Conservation (phyloP, 2,797 vertebrate genomes). For the Molossus alvarezi region DNA sequence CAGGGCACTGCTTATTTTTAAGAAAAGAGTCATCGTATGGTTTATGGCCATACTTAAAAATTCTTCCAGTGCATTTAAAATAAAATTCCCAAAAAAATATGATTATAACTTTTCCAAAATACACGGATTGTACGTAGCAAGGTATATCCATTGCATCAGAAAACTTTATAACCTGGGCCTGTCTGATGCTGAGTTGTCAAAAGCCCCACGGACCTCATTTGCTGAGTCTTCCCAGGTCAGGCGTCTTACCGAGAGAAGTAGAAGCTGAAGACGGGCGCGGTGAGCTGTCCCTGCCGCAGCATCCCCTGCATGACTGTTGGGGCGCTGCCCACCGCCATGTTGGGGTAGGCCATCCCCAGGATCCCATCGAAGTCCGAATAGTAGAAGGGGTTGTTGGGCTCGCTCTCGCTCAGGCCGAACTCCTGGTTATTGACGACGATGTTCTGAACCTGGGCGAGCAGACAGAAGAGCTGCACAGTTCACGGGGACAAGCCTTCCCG, state of each 20-base stretch:
- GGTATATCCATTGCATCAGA: background rate
- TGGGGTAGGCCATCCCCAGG: conserved; percentile 91
- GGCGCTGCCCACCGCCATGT: conserved; percentile 82
- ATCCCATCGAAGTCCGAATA: conserved; percentile 91
- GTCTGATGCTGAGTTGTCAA: background rate
- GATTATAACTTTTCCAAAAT: background rate
- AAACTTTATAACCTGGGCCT: background rate
- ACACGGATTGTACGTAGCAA: background rate
- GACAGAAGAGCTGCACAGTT: accelerated
- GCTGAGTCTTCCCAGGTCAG: background rate
- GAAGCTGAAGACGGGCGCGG: conserved; percentile 90
- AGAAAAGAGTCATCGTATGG: background rate
- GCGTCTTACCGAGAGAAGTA: conserved; percentile 90
- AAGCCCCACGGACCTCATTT: background rate
- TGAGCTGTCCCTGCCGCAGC: conserved; percentile 89
- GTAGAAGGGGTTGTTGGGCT: conserved; percentile 90
- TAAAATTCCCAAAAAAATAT: background rate
- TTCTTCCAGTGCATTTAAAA: conserved; percentile 12
- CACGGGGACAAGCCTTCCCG: background rate
- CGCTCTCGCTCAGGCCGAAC: conserved; percentile 90
- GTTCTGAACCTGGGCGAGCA: conserved; percentile 88
- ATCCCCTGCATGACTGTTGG: conserved; percentile 88
- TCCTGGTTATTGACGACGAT: conserved; percentile 90
- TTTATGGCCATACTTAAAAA: background rate
- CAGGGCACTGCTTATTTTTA: background rate